A percentile compares a stretch with the other conserved stretches of the same genome.
These are phyloP conservation scores for Ctenodactylus gundi DNA, from an alignment of 2,113 vertebrate species.

Conservation along the genomic window DNA sequence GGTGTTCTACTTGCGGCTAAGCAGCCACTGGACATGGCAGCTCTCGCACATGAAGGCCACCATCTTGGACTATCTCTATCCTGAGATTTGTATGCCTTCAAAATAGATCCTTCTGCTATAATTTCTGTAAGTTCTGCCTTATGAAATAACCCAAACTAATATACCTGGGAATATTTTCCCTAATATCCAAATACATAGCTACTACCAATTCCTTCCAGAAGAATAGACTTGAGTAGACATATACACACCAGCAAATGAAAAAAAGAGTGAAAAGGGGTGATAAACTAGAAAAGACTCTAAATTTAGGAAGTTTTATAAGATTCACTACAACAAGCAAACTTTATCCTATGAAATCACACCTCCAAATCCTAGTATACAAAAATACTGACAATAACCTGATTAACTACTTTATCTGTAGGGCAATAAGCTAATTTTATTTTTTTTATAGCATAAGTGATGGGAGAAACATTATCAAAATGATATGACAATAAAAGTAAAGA, in stretches of 20 bases:
- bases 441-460: neutral
- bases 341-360: constrained; percentile 23
- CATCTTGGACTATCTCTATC: no score
- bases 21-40: no score
- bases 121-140: constrained; percentile 2
- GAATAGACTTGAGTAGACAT: neutral
- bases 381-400: neutral
- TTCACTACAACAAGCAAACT: neutral
- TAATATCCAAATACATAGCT: constrained; percentile 10
- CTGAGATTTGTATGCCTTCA: no score
- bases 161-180: neutral
- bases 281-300: neutral
- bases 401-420: neutral
- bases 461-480: constrained; percentile 41
- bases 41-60: no score
- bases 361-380: constrained; percentile 7
- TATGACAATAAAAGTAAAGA: constrained; percentile 39
- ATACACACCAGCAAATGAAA: neutral
- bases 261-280: neutral
- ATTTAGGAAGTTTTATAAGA: constrained; percentile 26
- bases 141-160: no score
- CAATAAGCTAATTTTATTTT: constrained; percentile 46
- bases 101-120: no score
- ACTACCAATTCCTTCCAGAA: neutral
- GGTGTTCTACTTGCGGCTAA: no score